Evolutionary conservation across 2,797 vertebrate species (phyloP).

Genomic region (Tragopan temminckii): DNA sequence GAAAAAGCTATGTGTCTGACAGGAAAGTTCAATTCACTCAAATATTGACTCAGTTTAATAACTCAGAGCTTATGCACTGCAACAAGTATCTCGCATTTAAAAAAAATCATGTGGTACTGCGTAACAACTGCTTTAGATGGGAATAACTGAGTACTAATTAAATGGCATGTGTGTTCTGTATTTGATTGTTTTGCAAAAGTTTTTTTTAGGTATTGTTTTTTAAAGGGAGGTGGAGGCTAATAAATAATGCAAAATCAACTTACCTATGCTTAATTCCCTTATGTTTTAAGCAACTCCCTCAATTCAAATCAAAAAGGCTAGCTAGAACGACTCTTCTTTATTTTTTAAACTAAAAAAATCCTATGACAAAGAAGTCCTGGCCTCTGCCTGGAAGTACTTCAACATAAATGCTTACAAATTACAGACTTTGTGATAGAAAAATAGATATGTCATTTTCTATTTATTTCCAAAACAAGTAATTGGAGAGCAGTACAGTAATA

Average conservation of each 20-base stretch:
- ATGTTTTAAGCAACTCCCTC: background rate
- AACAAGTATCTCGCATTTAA: background rate
- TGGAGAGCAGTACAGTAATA: background rate
- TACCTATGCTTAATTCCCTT: background rate
- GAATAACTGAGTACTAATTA: background rate
- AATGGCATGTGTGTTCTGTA: rapidly evolving
- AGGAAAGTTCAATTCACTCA: background rate
- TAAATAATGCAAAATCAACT: background rate
- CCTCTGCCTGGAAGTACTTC: background rate
- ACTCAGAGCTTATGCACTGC: background rate
- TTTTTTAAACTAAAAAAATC: background rate
- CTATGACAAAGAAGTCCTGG: background rate
- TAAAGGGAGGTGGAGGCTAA: background rate
- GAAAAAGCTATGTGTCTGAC: background rate
- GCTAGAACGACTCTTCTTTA: background rate
- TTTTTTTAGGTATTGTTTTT: background rate
- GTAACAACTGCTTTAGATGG: background rate
- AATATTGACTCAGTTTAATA: background rate
- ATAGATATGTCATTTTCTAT: background rate
- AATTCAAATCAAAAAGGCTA: background rate
- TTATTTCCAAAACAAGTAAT: background rate
- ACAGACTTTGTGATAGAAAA: background rate
- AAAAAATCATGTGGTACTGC: background rate
- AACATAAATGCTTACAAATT: background rate
- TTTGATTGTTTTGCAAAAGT: background rate